Evolutionary conservation across 2,113 vertebrate species (phyloP).

Genomic region (Macaca nemestrina): DNA sequence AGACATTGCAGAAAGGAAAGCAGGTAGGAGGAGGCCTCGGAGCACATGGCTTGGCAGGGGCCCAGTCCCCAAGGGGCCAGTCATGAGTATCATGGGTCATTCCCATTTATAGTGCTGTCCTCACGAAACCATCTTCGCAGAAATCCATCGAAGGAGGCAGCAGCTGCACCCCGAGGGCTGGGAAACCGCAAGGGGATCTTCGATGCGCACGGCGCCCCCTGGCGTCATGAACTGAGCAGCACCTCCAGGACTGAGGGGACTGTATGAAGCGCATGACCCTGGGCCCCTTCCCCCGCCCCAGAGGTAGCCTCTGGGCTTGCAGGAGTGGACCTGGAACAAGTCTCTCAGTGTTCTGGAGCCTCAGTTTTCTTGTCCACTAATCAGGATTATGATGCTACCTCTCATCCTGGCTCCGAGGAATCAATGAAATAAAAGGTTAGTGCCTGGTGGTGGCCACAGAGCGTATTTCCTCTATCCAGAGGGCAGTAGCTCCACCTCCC

Average conservation of each 20-base stretch:
- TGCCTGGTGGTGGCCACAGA: background rate
- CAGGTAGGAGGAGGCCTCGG: background rate
- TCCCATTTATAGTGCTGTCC: background rate
- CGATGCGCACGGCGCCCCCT: fast-evolving
- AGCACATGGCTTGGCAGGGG: background rate
- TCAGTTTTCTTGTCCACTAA: background rate
- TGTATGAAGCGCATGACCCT: background rate
- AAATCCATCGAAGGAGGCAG: fast-evolving
- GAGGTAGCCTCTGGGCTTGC: background rate
- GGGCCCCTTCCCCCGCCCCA: background rate
- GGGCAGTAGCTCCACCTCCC: background rate
- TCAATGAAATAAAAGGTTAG: background rate
- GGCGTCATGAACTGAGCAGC: fast-evolving
- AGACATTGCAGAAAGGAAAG: background rate
- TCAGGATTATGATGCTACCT: background rate
- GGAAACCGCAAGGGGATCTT: background rate
- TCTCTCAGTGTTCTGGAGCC: background rate
- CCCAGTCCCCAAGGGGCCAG: background rate
- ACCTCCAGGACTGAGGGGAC: fast-evolving
- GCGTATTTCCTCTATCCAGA: fast-evolving
- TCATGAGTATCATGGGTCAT: background rate
- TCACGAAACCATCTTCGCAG: background rate
- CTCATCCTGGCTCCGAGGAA: background rate
- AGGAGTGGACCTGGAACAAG: background rate
- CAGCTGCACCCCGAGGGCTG: background rate